Evolutionary conservation across 2,888 invertebrate species (phyloP).

Genomic region (Nephrotoma appendiculata): DNA sequence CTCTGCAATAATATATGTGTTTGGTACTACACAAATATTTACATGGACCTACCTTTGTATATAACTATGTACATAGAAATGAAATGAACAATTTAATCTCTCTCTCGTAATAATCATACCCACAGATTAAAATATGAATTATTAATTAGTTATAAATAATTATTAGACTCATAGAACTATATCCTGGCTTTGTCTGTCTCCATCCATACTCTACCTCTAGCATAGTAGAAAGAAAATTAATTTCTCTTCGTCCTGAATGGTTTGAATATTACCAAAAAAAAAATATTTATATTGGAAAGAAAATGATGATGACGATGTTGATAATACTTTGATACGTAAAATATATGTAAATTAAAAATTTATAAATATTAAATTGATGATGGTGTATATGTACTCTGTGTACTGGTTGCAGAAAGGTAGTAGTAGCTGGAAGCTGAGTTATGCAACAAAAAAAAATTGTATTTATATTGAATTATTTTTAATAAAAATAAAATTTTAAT

Average conservation of each 20-base stretch:
- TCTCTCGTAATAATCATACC: constrained; percentile 1
- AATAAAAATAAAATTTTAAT: background rate
- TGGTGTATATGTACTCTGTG: background rate
- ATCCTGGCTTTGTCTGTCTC: background rate
- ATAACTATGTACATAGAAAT: background rate
- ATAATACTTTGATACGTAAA: background rate
- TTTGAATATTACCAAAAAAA: background rate
- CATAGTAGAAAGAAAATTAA: background rate
- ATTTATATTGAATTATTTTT: background rate
- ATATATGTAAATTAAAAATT: background rate
- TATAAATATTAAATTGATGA: background rate
- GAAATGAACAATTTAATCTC: background rate
- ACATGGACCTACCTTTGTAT: background rate
- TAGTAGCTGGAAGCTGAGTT: background rate
- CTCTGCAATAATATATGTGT: background rate
- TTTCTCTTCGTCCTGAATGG: background rate
- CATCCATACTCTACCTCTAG: background rate
- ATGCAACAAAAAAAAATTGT: background rate
- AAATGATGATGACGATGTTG: background rate
- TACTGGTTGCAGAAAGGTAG: background rate
- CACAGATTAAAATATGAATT: constrained; percentile 4
- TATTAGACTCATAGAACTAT: background rate
- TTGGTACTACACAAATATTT: background rate
- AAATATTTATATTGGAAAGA: background rate
- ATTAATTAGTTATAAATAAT: background rate